A percentile compares a stretch with the other conserved stretches of the same genome.
These are phyloP conservation scores for Phorcus lineatus DNA, from an alignment of 2,888 invertebrate species.

Conservation along the genomic window DNA sequence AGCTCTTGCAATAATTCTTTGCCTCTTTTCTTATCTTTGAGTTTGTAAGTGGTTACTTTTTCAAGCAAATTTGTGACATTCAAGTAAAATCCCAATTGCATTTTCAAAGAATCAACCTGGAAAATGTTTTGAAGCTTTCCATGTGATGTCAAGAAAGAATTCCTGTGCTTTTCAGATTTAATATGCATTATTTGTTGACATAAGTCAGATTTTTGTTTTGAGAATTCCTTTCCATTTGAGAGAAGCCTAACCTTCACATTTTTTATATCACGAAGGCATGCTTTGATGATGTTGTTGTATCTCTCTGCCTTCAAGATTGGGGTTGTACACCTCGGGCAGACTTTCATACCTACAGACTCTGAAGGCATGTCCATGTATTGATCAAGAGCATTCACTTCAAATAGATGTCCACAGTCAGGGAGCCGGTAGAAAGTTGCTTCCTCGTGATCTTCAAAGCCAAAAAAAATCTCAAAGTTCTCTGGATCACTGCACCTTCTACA, in stretches of 20 bases:
- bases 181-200: not conserved
- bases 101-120: not conserved
- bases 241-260: not conserved
- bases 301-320: constrained; percentile 77
- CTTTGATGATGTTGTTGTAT: not conserved
- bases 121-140: not conserved
- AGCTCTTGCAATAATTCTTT: not conserved
- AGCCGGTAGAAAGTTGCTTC: constrained; percentile 76
- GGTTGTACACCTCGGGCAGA: constrained; percentile 80
- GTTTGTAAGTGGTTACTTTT: not conserved
- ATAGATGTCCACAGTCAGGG: constrained; percentile 66
- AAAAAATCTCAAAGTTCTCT: constrained; percentile 69
- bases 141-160: not conserved
- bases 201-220: not conserved
- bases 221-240: not conserved
- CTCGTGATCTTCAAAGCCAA: constrained; percentile 78
- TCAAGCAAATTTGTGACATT: not conserved
- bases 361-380: constrained; percentile 75
- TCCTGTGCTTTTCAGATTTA: not conserved
- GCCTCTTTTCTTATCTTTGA: not conserved
- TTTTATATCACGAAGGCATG: not conserved
- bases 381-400: constrained; percentile 75
- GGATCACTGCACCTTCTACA: constrained; percentile 79
- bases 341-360: constrained; percentile 52
- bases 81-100: not conserved